phyloP scores from a whole-genome alignment of 2,888 invertebrate genomes.

The Drosophila limbata region DNA sequence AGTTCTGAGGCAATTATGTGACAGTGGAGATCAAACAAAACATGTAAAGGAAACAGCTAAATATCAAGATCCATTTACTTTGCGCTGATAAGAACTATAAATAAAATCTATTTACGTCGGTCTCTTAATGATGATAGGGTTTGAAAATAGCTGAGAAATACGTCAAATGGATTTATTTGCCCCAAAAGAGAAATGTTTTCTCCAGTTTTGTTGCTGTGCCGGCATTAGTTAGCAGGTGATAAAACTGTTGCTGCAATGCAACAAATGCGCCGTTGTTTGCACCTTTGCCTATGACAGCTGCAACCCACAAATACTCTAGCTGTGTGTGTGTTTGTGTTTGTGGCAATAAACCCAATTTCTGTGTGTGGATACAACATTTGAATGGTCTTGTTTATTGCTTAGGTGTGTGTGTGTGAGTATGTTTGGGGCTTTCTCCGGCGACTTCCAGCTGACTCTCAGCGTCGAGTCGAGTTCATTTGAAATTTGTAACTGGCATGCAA shows the following conservation, averaged over 20 bases:
- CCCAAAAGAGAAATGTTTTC: background rate
- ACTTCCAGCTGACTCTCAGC: conserved; percentile 29
- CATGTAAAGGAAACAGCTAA: background rate
- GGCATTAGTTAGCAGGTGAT: conserved; percentile 42
- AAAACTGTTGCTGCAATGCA: conserved; percentile 36
- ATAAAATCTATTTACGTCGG: background rate
- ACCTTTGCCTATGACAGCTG: conserved; percentile 55
- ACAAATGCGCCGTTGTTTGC: conserved; percentile 39
- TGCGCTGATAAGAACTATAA: background rate
- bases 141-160: conserved; percentile 2
- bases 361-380: conserved; percentile 45
- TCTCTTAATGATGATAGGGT: background rate
- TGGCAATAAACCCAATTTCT: conserved; percentile 72
- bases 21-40: background rate
- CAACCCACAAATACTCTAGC: conserved; percentile 27
- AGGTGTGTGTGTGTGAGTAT: conserved; percentile 14
- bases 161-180: conserved; percentile 1
- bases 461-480: conserved; percentile 60
- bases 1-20: background rate
- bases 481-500: conserved; percentile 52
- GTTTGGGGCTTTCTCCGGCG: conserved; percentile 45
- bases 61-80: conserved; percentile 1
- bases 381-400: conserved; percentile 47
- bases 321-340: conserved; percentile 30
- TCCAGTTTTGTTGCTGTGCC: conserved; percentile 1